These are phyloP conservation scores for Drosophila pectinifera DNA, from an alignment of 1,140 invertebrate genomes.

Conservation along the genomic window DNA sequence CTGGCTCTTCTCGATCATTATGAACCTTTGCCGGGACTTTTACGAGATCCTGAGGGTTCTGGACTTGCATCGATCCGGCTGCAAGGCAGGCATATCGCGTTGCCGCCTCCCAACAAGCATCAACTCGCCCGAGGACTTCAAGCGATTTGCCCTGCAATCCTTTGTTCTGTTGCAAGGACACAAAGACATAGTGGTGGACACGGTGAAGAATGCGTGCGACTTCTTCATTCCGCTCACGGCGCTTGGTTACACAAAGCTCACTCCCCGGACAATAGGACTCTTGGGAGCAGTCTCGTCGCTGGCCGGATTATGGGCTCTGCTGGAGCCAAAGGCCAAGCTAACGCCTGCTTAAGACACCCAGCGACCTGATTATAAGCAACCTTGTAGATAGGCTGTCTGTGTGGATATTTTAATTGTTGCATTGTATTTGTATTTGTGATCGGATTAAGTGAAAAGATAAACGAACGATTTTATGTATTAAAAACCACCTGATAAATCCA, in stretches of 20 bases:
- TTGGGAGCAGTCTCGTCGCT: constrained; percentile 92
- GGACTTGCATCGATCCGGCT: constrained; percentile 85
- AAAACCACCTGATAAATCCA: background rate
- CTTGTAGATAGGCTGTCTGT: constrained; percentile 35
- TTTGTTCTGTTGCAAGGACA: constrained; percentile 86
- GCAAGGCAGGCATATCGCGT: constrained; percentile 63
- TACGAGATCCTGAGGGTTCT: constrained; percentile 91
- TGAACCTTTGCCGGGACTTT: constrained; percentile 91
- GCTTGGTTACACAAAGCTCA: constrained; percentile 90
- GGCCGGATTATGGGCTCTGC: constrained; percentile 89
- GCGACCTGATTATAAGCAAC: constrained; percentile 30
- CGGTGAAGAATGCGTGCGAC: constrained; percentile 94
- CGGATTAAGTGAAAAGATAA: constrained; percentile 60
- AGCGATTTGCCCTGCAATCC: constrained; percentile 83
- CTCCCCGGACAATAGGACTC: constrained; percentile 90
- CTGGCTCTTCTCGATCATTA: constrained; percentile 91
- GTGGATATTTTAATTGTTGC: constrained; percentile 39
- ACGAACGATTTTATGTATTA: constrained; percentile 54
- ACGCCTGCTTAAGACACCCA: constrained; percentile 85
- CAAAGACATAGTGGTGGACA: constrained; percentile 91
- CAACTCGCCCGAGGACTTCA: constrained; percentile 63
- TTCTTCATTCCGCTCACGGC: constrained; percentile 92
- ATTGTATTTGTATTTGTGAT: constrained; percentile 48
- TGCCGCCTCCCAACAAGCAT: constrained; percentile 52
- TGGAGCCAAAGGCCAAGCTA: constrained; percentile 90